Evolutionary conservation across 2,888 invertebrate species (phyloP), one percentile per base, ranked within the genome.

Genomic region (Cheilosia impressa): DNA sequence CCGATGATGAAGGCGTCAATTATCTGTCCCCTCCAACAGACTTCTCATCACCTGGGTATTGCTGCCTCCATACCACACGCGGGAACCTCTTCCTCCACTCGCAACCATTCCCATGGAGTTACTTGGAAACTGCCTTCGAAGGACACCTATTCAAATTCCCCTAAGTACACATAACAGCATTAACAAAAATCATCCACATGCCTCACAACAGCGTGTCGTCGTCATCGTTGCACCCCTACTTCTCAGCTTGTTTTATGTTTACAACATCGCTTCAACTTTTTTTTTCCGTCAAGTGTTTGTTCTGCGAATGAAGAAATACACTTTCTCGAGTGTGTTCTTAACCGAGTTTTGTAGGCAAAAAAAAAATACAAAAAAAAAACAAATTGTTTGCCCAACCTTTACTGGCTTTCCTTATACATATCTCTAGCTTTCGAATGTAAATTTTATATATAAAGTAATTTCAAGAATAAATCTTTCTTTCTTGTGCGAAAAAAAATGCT

Each of bases 281-380:
- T 78, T 31, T 31, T 31, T 7, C 9, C 62, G 52, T 69, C 50
- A 63, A 79, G 83, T 84, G 79, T 84, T 84, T 84, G 73, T 65
- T 41, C 47, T 57, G 58, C 53, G 58, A 84, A 84, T 69, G 69
- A 79, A 84, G 75, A 75, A 79, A 79, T 84, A 79, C 69, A 79
- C 63, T 84, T 73, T 38, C 57, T 58, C n/a, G 50, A 84, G 83
- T 75, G 83, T 71, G 73, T 65, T 55, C 78, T 83, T 83, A 83
- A 73, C 79, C 83, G 69, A 84, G 83, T 84, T 79, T 83, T 65
- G 19, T 22, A 38, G 9, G 38, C 9, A 34, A 34, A 0, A 34
- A 9, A 34, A 34, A 34, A 38, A 13, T n/a, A n/a, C n/a, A 38
- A 13, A 3, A 38, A 38, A 71, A 71, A 77, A 65, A 75, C 68